A percentile compares a stretch with the other conserved stretches of the same genome.
Conservation (phyloP, 2,113 vertebrate genomes). For the Tringa solitaria region DNA sequence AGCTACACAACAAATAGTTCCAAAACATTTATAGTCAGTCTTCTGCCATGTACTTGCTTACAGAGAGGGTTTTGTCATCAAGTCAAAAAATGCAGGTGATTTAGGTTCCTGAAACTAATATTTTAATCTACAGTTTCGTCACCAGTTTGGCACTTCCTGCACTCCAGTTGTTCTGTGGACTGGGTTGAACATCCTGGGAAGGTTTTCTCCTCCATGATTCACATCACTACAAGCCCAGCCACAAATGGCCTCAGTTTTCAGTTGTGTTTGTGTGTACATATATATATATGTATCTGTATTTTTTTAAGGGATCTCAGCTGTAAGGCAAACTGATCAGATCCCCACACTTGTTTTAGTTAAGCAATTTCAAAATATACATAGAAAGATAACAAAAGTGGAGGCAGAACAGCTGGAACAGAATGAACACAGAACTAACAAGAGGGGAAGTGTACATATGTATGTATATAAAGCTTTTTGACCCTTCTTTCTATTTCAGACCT, state of each 20-base stretch:
- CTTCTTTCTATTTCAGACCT: neutral
- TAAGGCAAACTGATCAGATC: neutral
- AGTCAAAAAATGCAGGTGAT: neutral
- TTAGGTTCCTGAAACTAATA: neutral
- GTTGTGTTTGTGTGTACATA: no score
- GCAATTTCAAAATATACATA: neutral
- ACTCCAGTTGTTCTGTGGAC: neutral
- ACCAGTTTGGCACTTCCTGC: neutral
- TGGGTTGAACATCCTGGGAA: neutral
- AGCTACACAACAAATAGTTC: neutral
- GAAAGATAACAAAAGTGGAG: neutral
- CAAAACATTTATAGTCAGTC: neutral
- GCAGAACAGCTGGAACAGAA: neutral
- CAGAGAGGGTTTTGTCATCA: neutral
- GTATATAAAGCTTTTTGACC: neutral
- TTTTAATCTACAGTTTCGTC: neutral
- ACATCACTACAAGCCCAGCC: neutral
- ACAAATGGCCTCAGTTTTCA: neutral
- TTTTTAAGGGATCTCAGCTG: accelerated
- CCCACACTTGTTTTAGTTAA: neutral
- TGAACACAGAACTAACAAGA: neutral
- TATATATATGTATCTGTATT: neutral
- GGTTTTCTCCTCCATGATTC: neutral
- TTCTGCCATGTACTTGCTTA: neutral
- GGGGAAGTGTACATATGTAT: neutral